Evolutionary conservation across 2,797 vertebrate species (phyloP).

Genomic region (Malurus splendens): DNA sequence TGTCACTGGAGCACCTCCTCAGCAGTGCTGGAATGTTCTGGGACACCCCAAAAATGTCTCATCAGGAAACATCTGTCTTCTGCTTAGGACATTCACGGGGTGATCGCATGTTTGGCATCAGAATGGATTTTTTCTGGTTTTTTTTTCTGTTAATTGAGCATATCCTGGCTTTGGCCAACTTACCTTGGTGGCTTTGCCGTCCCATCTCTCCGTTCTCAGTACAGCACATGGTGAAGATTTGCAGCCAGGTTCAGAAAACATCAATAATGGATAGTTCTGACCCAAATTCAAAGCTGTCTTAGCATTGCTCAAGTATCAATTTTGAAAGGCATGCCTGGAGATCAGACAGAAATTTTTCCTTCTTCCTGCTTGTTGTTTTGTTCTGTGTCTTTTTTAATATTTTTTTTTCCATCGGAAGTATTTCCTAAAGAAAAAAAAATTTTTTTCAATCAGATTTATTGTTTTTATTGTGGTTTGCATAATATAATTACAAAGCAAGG

Average conservation of each 20-base stretch:
- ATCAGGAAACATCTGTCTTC: rapidly evolving
- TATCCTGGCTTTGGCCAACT: not conserved
- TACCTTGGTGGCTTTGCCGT: not conserved
- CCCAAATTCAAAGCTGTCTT: not conserved
- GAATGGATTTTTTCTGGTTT: not conserved
- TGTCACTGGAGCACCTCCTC: not conserved
- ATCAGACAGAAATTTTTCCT: not conserved
- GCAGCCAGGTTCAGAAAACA: not conserved
- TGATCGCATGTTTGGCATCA: not conserved
- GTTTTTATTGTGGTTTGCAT: not conserved
- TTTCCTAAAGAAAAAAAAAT: not conserved
- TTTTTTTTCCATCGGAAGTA: not conserved
- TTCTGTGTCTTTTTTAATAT: not conserved
- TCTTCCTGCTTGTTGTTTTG: not conserved
- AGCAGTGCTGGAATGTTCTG: not conserved
- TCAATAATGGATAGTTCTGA: not conserved
- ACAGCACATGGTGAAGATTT: not conserved
- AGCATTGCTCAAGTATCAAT: not conserved
- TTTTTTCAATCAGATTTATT: not conserved
- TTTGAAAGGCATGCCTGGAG: not conserved
- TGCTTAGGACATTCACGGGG: rapidly evolving
- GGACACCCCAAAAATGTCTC: rapidly evolving
- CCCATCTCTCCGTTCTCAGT: rapidly evolving
- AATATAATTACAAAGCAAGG: not conserved
- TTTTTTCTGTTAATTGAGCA: not conserved